Conservation (phyloP, 2,797 vertebrate genomes). For the Chaetodon trifasciatus region DNA sequence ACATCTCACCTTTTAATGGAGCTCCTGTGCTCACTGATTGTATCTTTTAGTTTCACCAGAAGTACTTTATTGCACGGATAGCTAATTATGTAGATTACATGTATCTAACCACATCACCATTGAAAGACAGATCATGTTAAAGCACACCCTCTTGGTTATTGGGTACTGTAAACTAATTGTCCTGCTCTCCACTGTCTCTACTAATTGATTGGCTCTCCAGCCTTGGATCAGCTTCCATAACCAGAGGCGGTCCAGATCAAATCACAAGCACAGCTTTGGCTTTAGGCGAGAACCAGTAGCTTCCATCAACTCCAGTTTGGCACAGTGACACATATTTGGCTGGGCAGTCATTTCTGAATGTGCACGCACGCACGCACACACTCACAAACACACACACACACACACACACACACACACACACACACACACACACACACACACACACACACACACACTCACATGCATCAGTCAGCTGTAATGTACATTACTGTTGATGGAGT, state of each 20-base stretch:
- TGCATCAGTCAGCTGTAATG: slow-evolving; percentile 61
- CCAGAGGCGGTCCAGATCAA: slow-evolving; percentile 37
- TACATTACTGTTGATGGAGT: slow-evolving; percentile 72
- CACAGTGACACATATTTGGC: slow-evolving; percentile 59
- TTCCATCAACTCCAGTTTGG: slow-evolving; percentile 46
- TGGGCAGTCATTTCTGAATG: slow-evolving; percentile 22
- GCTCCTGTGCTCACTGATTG: background rate
- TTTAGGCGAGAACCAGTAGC: slow-evolving; percentile 25
- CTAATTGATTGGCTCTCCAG: slow-evolving; percentile 49
- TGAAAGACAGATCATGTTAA: slow-evolving; percentile 32
- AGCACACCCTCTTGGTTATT: slow-evolving; percentile 22
- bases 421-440: background rate
- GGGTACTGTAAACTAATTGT: slow-evolving; percentile 29
- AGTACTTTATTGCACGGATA: slow-evolving; percentile 5
- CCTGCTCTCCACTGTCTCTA: slow-evolving; percentile 35
- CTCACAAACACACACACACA: background rate
- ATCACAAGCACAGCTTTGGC: slow-evolving; percentile 44
- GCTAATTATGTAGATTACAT: slow-evolving; percentile 14
- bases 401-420: background rate
- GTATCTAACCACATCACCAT: slow-evolving; percentile 8
- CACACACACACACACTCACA: background rate
- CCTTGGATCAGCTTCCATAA: slow-evolving; percentile 28
- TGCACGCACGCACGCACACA: background rate
- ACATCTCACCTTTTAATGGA: slow-evolving; percentile 10
- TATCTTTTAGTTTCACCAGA: slow-evolving; percentile 3